Evolutionary conservation across 2,113 vertebrate genomes (phyloP).

Genomic region (Cnemophilus loriae): DNA sequence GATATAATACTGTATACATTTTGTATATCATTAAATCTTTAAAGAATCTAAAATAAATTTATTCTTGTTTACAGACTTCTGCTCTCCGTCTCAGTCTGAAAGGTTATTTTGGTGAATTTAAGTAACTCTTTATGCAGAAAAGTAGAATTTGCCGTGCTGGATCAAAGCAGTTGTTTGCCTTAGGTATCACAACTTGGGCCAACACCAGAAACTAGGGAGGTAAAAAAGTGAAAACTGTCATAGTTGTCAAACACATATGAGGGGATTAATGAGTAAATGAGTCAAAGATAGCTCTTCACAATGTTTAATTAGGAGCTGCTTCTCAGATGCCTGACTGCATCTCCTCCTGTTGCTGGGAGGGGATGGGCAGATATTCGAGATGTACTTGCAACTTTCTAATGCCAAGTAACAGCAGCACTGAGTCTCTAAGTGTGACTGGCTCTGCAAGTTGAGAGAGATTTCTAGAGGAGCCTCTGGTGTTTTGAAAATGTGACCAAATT

Average conservation of each 20-base stretch:
- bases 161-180: neutral
- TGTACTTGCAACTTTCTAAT: neutral
- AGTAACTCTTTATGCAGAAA: neutral
- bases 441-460: neutral
- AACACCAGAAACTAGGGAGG: neutral
- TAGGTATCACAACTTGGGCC: neutral
- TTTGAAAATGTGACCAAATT: neutral
- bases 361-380: neutral
- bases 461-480: neutral
- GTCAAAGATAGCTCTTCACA: neutral
- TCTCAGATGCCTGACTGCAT: neutral
- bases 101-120: neutral
- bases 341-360: neutral
- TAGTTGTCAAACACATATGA: neutral
- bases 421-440: neutral
- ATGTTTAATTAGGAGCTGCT: neutral
- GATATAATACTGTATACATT: conserved; percentile 90
- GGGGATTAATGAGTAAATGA: neutral
- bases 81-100: neutral
- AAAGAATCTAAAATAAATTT: conserved; percentile 88
- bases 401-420: neutral
- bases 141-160: neutral
- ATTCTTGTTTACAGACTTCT: conserved; percentile 79
- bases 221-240: neutral
- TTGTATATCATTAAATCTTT: conserved; percentile 98